phyloP scores from a whole-genome alignment of 2,113 vertebrate species.

The Oreocharis arfaki region DNA sequence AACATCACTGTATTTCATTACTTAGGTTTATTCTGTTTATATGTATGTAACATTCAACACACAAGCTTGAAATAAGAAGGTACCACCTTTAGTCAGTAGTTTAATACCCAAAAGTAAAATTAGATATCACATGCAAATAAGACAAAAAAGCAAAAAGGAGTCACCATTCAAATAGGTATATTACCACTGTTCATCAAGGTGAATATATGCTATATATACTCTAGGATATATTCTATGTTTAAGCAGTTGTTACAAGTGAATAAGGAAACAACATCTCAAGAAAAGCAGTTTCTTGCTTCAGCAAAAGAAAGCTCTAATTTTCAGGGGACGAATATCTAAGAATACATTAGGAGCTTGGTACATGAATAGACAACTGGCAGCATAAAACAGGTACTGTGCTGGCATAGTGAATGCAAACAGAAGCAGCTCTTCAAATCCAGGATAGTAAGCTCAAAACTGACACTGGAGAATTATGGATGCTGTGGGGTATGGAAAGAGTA shows the following conservation, averaged over 20 bases:
- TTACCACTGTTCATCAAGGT: background rate
- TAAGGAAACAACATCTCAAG: background rate
- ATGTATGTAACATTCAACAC: background rate
- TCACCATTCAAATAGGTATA: background rate
- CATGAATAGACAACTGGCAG: background rate
- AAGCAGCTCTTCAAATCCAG: background rate
- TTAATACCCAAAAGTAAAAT: background rate
- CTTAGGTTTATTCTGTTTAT: background rate
- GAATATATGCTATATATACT: background rate
- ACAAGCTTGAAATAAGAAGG: background rate
- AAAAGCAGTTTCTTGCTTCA: background rate
- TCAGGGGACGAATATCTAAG: background rate
- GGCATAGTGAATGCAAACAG: background rate
- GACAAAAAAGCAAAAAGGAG: background rate
- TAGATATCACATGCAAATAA: accelerated
- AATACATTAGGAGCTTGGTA: background rate
- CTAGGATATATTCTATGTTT: background rate
- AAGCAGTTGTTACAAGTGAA: background rate
- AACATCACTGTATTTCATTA: background rate
- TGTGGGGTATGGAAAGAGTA: background rate
- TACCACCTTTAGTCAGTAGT: background rate
- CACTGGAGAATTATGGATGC: background rate
- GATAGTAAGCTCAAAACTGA: background rate
- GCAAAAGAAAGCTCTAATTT: background rate
- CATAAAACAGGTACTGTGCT: background rate